Evolutionary conservation across 2,888 invertebrate species (phyloP), one percentile per base, ranked within the genome.

Genomic region (Andrena bicolor): DNA sequence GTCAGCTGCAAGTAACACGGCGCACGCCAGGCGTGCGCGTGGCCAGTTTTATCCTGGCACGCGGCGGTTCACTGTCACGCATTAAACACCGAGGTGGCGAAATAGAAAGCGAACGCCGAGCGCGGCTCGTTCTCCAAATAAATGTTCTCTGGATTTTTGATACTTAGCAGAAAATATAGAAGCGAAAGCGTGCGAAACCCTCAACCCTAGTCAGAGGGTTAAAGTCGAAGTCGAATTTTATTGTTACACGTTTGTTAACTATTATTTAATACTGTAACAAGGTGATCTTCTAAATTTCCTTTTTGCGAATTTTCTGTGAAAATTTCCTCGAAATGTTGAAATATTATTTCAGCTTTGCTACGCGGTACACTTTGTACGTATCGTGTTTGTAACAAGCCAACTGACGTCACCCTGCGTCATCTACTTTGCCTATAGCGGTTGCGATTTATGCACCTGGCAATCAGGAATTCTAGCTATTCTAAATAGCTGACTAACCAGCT

Each of bases 41-140:
- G 28, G 49, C 56, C 28, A 65, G 79, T 73, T 80, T 73, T 73
- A 68, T 63, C 61, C 26, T n/a, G 35, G 49, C 65, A 63, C 60
- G 80, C 64, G 13, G 30, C 35, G 20, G 30, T 35, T 23, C 35
- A 26, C 26, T 10, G 49, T 30, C 10, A 35, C 13, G 35, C 61
- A 35, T 41, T 65, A 60, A 66, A 71, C 71, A 61, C 48, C 56
- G 53, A 53, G 58, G 71, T 53, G 58, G 65, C 5, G n/a, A 56
- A 56, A 26, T 56, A 10, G 51, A 65, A 70, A 28, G 32, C 16
- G 41, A 16, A 41, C 16, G 41, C 41, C 41, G 1, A 41, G 4
- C 41, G 41, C 4, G 13, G 41, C 41, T 41, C 41, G 16, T 41
- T 41, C 41, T 13, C 41, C 41, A 5, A 41, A 4, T 13, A 41